Base-by-base conservation (phyloP, 2,888 invertebrate genomes). In the Nomada ruficornis region DNA sequence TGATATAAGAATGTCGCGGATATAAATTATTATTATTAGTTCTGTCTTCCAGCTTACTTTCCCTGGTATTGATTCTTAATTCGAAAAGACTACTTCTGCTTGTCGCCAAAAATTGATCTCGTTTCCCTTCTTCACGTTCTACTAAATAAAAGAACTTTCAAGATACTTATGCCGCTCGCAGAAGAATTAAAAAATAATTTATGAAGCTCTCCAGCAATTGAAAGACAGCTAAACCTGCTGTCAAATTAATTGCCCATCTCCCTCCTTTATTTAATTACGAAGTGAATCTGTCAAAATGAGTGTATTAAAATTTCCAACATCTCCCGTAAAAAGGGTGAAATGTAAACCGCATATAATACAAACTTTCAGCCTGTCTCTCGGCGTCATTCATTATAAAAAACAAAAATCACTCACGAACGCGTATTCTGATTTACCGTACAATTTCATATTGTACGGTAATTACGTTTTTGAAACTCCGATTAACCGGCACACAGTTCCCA, bases 401-500 rank as follows among this genome's bases (percentile, higher is more conserved):
- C 9, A 11, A 20, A 44, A 29, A 59, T 36, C 18, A 50, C 18
- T 0, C 60, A 23, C 20, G 11, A 7, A 26, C 23, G 36, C 42
- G 20, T 60, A 63, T 62, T 62, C 54, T 55, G 36, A 62, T 71
- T 23, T 15, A 36, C 7, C 36, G n/a, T 36, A 54, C 64, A 47
- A 47, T 65, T 77, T 77, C 52, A 15, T n/a, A 60, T 23, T 44
- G 18, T 42, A 11, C 29, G 29, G 54, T 44, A 72, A 52, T 72
- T 42, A 64, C 68, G 64, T 18, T 47, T 73, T 64, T 54, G 69
- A 79, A 62, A 65, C 44, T 55, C 50, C 54, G 54, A 55, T 70
- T 67, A 65, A 26, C 11, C 44, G 20, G 18, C 0, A 5, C 47
- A 52, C 23, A 36, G 26, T 11, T 36, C 20, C 26, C n/a, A 42